Evolutionary conservation across 2,797 vertebrate genomes (phyloP), one percentile per base, ranked within the genome.

Genomic region (Momotus momota): DNA sequence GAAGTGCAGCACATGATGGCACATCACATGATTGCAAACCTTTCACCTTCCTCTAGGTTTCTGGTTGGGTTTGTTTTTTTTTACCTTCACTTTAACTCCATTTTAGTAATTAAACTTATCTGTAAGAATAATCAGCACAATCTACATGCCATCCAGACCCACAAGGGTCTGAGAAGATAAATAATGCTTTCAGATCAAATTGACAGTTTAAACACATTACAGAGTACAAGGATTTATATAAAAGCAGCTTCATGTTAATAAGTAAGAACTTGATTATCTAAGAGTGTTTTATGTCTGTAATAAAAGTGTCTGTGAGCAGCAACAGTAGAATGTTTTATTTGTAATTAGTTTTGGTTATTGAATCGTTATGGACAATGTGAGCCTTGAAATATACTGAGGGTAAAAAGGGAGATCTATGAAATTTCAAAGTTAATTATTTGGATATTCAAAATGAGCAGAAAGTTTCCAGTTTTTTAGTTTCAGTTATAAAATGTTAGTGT

Each of bases 211-310:
- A 94, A 73, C 14, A 49, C 33, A 49, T 52, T 89, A 64, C 1
- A 52, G 41, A 73, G 14, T 22, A 33, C 31, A 75, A 52, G 31
- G 46, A 60, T 67, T 75, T 87, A 80, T 54, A 80, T 18, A 88
- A 94, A 90, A 86, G 45, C 45, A 90, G 55, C 7, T 25, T 81
- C 74, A 85, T 41, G 46, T 69, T 86, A 94, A 46, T 66, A 89
- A 91, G 58, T 0, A 0, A 92, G 60, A 95, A 88, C 33, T 48
- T 72, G 58, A 86, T 88, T 81, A 87, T 38, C 52, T 70, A 70
- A 67, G 51, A 83, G 58, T 78, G 86, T 35, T 93, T 90, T 77
- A 71, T 64, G 49, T 29, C 55, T 52, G 29, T 48, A 88, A 78
- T 93, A 77, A 67, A 92, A 96, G 26, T 52, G 48, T 41, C 71